These are phyloP conservation scores for Nilaparvata lugens DNA, from an alignment of 1,140 invertebrate species.

Conservation along the genomic window DNA sequence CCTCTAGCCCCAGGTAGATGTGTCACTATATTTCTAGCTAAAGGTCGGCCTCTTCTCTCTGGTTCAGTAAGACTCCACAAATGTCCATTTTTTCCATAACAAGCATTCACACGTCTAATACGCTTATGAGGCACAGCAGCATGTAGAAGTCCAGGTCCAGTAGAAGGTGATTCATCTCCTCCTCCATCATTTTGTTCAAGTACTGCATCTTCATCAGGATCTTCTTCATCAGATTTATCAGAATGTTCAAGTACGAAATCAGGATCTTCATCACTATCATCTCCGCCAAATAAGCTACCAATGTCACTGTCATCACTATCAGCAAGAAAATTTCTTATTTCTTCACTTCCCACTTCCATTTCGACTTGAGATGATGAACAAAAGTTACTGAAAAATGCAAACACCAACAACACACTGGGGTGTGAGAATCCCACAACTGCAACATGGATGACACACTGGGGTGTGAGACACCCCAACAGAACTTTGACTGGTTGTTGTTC, in stretches of 20 bases:
- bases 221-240: not conserved
- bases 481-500: not conserved
- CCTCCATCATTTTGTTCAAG: no score
- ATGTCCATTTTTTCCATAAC: constrained; percentile 9
- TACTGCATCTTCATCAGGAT: no score
- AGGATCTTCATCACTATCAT: not conserved
- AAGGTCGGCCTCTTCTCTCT: not conserved
- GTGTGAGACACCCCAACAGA: not conserved
- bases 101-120: no score
- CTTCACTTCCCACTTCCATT: not conserved
- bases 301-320: not conserved
- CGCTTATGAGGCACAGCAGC: no score
- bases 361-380: not conserved
- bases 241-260: not conserved
- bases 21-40: constrained; percentile 9
- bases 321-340: not conserved
- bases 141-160: no score
- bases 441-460: not conserved
- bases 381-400: not conserved
- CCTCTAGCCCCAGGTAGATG: constrained; percentile 3
- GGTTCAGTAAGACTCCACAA: not conserved
- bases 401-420: not conserved
- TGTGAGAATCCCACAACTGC: not conserved
- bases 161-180: no score
- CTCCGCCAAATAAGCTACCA: not conserved